Evolutionary conservation across 2,797 vertebrate species (phyloP).

Genomic region (Tragelaphus oryx): DNA sequence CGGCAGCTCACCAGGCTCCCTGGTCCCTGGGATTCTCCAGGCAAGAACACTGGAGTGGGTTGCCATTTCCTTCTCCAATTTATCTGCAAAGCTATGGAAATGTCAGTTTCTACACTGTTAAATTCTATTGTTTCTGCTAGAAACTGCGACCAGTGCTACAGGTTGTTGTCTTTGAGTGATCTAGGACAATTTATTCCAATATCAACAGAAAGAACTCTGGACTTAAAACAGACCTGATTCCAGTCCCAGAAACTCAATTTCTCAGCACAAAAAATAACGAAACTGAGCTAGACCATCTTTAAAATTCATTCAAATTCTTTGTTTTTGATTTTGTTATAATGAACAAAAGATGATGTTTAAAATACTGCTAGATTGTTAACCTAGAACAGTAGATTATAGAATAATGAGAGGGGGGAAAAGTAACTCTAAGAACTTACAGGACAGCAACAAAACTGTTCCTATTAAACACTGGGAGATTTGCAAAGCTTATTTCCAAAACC

Average conservation of each 20-base stretch:
- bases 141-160: not conserved
- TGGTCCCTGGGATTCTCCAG: too few relatives aligned
- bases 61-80: too few relatives aligned
- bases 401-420: not conserved
- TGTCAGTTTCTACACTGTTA: not conserved
- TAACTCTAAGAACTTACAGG: not conserved
- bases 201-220: not conserved
- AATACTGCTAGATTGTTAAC: not conserved
- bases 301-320: conserved; percentile 33
- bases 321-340: not conserved
- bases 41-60: too few relatives aligned
- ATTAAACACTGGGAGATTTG: conserved; percentile 16
- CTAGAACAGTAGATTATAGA: not conserved
- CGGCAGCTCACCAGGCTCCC: too few relatives aligned
- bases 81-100: not conserved
- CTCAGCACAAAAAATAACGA: not conserved
- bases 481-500: conserved; percentile 22
- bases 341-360: not conserved
- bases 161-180: not conserved
- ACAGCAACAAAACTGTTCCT: conserved; percentile 1
- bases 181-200: not conserved
- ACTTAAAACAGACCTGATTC: not conserved
- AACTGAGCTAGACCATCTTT: not conserved
- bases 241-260: not conserved
- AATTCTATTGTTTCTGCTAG: not conserved